A percentile compares a stretch with the other conserved stretches of the same genome.
Evolutionary conservation across 2,888 invertebrate species (phyloP).

Genomic region (Ditula angustiorana): DNA sequence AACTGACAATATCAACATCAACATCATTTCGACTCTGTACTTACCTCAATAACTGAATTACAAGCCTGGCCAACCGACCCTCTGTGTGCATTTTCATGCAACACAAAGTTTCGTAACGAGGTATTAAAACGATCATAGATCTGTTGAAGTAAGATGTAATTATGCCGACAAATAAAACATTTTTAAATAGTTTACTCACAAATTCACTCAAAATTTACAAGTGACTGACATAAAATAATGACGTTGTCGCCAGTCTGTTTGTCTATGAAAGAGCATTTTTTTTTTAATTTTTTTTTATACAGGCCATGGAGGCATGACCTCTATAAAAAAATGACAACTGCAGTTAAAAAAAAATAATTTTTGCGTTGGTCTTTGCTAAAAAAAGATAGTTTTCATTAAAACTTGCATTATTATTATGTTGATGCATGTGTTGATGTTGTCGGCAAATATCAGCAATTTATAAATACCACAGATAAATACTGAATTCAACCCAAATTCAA

Average conservation of each 20-base stretch:
- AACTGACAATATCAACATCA: too few relatives aligned
- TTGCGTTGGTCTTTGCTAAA: too few relatives aligned
- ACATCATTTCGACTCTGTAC: too few relatives aligned
- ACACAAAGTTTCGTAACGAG: neutral
- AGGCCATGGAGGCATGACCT: neutral
- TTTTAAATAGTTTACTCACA: neutral
- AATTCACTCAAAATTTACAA: slow-evolving; percentile 5
- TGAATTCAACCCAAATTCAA: too few relatives aligned
- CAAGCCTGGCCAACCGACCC: neutral
- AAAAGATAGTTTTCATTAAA: too few relatives aligned
- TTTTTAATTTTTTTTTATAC: neutral
- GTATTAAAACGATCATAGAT: neutral
- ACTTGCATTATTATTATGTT: too few relatives aligned
- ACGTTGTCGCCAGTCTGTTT: neutral
- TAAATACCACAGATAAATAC: too few relatives aligned
- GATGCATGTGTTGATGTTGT: too few relatives aligned
- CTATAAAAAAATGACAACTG: neutral
- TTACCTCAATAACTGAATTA: slow-evolving; percentile 8
- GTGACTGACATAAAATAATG: neutral
- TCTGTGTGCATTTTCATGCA: slow-evolving; percentile 1
- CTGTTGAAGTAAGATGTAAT: neutral
- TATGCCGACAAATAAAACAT: neutral
- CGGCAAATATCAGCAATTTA: too few relatives aligned
- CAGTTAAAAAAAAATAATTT: too few relatives aligned
- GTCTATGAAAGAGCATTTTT: neutral